Base-by-base conservation (phyloP, 1,140 invertebrate species). In the Dreissena rostriformis region DNA sequence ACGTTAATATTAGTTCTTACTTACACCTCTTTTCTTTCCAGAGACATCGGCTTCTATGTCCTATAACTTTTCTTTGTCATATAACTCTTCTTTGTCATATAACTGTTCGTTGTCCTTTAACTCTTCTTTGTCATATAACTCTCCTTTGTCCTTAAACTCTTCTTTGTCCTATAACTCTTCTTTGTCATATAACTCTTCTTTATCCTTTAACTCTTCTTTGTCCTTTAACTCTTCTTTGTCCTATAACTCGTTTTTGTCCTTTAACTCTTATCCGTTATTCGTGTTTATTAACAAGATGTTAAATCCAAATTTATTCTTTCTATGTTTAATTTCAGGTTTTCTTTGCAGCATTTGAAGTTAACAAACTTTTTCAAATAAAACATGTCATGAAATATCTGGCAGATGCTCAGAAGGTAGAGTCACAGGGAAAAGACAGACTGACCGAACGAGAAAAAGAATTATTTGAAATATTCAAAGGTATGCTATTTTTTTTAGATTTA, bases 371-470 rank as follows among this genome's bases (percentile, higher is more conserved):
- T n/a, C 26, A 49, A 70, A 24, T 26, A n/a, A 28, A 17, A 29
- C 26, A 70, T 39, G 22, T 70, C 67, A 29, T 28, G 11, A 70
- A 29, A 19, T 70, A 29, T 39, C 12, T 70, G 67, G 67, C 67
- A 70, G 39, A 49, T 29, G 29, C 22, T 12, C 39, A 29, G 12
- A 70, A 70, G 19, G 22, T 49, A 26, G 67, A 70, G 5, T 26
- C n/a, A 29, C 26, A 70, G 15, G 26, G 39, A 0, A 28, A 70
- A 49, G 29, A 29, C 39, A 70, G 29, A 39, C 67, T 12, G 22
- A 70, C 67, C 8, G 26, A 70, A 12, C 14, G 29, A 5, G 67
- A 70, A 19, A 70, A n/a, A 70, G 29, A 26, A 26, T 29, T 70
- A 29, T 26, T 70, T 39, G 19, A 70, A 49, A 29, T 26, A 70